These are phyloP conservation scores for Sebastiscus tertius DNA, from an alignment of 2,797 vertebrate genomes.

Conservation along the genomic window DNA sequence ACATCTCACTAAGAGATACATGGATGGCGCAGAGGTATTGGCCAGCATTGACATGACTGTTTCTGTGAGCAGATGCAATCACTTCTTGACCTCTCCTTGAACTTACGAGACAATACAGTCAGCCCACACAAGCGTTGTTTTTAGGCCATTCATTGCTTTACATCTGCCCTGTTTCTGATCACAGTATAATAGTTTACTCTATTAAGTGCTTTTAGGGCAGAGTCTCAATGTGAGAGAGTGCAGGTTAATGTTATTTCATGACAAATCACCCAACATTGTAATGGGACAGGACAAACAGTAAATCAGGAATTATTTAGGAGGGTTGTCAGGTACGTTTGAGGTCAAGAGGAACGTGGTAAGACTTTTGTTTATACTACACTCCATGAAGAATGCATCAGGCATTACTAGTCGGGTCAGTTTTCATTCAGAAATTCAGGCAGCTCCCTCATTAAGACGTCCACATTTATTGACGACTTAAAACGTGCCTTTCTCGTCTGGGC, in stretches of 20 bases:
- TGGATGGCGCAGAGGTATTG: not conserved
- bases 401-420: conserved; percentile 8
- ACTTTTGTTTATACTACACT: conserved; percentile 15
- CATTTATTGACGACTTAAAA: conserved; percentile 25
- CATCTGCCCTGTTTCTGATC: conserved; percentile 44
- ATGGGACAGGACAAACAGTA: conserved; percentile 24
- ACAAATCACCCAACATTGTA: conserved; percentile 30
- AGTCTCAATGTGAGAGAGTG: conserved; percentile 34
- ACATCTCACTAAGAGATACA: conserved; percentile 2
- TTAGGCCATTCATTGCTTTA: conserved; percentile 10
- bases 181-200: conserved; percentile 28
- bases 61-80: conserved; percentile 10
- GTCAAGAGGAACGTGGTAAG: conserved; percentile 13
- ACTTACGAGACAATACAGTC: conserved; percentile 37
- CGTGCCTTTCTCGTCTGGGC: conserved; percentile 1
- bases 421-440: conserved; percentile 43
- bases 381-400: conserved; percentile 11
- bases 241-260: conserved; percentile 54
- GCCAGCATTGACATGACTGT: not conserved
- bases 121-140: conserved; percentile 16
- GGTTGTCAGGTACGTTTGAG: conserved; percentile 24
- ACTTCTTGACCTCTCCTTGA: conserved; percentile 61
- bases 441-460: conserved; percentile 15
- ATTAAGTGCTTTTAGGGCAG: conserved; percentile 45
- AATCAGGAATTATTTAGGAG: conserved; percentile 33